These are phyloP conservation scores for Orussus abietinus DNA, from an alignment of 1,140 invertebrate genomes.

Conservation along the genomic window DNA sequence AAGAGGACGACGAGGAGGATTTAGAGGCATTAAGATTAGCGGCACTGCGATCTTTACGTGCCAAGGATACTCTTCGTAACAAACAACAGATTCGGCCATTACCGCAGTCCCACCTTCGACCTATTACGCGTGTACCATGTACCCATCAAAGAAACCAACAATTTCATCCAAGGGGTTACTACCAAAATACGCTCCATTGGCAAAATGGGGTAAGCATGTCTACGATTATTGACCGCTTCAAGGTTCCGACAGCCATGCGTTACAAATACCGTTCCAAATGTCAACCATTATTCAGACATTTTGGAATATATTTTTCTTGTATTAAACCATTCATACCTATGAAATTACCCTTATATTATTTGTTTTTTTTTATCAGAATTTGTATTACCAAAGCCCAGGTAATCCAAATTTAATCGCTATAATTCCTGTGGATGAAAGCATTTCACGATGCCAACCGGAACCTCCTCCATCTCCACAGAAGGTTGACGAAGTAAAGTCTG, in stretches of 20 bases:
- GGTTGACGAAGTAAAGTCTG: slow-evolving; percentile 7
- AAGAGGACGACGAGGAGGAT: slow-evolving; percentile 49
- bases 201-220: slow-evolving; percentile 34
- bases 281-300: too few relatives aligned
- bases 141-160: slow-evolving; percentile 24
- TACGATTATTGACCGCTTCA: slow-evolving; percentile 2
- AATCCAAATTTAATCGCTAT: slow-evolving; percentile 50
- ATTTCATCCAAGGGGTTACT: slow-evolving; percentile 19
- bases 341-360: slow-evolving; percentile 4
- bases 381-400: slow-evolving; percentile 32
- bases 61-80: slow-evolving; percentile 24
- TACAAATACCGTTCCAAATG: too few relatives aligned
- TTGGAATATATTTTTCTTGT: background rate
- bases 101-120: slow-evolving; percentile 15
- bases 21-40: slow-evolving; percentile 45
- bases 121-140: slow-evolving; percentile 19
- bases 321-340: slow-evolving; percentile 2
- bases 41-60: slow-evolving; percentile 40
- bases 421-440: slow-evolving; percentile 38
- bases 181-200: slow-evolving; percentile 24
- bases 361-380: slow-evolving; percentile 30
- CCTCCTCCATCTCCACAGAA: background rate
- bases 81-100: slow-evolving; percentile 15
- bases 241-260: too few relatives aligned
- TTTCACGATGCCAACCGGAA: slow-evolving; percentile 17